A percentile compares a stretch with the other conserved stretches of the same genome.
phyloP scores from a whole-genome alignment of 2,797 vertebrate species.

The Arctocebus calabarensis region DNA sequence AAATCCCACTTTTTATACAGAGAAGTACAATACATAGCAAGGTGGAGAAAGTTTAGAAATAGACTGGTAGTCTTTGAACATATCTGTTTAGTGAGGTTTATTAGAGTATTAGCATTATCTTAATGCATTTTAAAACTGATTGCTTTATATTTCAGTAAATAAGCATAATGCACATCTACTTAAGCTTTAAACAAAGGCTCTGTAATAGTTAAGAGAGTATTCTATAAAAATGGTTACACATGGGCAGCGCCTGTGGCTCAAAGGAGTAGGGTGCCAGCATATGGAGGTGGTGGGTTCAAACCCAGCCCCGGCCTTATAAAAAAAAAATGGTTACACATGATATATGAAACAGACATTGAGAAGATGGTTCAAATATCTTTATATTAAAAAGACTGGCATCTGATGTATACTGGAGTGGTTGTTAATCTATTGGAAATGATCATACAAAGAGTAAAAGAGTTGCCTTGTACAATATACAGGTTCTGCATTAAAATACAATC shows the following conservation, averaged over 20 bases:
- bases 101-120: neutral
- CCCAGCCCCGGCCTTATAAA: too few species aligned
- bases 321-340: neutral
- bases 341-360: neutral
- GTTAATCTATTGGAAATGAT: neutral
- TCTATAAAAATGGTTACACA: neutral
- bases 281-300: too few species aligned
- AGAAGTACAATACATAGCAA: neutral
- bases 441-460: neutral
- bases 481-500: neutral
- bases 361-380: neutral
- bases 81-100: neutral
- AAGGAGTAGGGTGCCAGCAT: too few species aligned
- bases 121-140: neutral
- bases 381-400: neutral
- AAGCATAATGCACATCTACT: neutral
- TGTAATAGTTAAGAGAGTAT: neutral
- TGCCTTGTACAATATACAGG: neutral
- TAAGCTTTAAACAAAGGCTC: neutral
- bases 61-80: neutral
- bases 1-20: neutral
- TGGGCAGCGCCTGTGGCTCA: too few species aligned
- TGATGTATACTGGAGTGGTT: neutral
- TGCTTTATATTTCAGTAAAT: neutral
- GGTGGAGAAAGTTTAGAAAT: neutral